Evolutionary conservation across 1,140 invertebrate genomes (phyloP).

Genomic region (Lamellibrachia luymesi): DNA sequence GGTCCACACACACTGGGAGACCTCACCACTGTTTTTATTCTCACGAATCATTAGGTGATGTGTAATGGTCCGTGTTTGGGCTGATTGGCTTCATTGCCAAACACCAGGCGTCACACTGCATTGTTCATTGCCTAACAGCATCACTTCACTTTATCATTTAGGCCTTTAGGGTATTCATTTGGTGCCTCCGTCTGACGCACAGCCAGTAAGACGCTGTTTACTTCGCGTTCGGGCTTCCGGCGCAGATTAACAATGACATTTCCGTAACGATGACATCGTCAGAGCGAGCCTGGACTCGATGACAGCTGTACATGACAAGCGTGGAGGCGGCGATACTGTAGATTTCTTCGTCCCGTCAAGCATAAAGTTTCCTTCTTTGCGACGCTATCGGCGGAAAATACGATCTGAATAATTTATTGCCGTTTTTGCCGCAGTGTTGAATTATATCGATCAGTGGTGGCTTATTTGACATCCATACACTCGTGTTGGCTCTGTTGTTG

Average conservation of each 20-base stretch:
- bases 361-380: not conserved
- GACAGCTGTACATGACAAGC: not conserved
- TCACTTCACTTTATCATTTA: too few relatives aligned
- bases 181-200: not conserved
- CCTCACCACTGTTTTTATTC: too few relatives aligned
- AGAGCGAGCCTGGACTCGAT: not conserved
- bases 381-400: not conserved
- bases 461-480: not conserved
- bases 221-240: too few relatives aligned
- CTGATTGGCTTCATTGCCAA: too few relatives aligned
- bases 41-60: too few relatives aligned
- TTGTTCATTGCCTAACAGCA: too few relatives aligned
- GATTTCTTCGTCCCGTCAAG: not conserved
- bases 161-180: not conserved
- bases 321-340: not conserved
- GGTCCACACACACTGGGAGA: too few relatives aligned
- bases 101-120: too few relatives aligned
- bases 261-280: not conserved
- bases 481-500: not conserved
- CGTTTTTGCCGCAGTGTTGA: not conserved
- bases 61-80: too few relatives aligned
- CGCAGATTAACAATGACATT: not conserved
- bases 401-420: slow-evolving; percentile 5
- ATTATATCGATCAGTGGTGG: not conserved
- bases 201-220: not conserved